Base-by-base conservation (phyloP, 1,140 invertebrate species). In the Medauroidea extradentata region DNA sequence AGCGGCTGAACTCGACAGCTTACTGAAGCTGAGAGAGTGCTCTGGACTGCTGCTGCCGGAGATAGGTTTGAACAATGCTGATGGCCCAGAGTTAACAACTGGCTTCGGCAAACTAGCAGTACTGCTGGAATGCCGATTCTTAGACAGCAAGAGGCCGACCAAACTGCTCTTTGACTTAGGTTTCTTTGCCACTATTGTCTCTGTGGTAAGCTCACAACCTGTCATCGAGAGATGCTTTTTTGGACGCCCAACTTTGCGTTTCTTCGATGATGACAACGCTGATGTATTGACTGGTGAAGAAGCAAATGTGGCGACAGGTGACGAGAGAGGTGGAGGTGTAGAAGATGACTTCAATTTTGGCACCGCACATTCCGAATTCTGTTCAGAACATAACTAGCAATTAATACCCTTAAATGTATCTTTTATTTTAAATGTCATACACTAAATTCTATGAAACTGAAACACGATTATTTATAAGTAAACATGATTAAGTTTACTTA, bases 111-210 rank as follows among this genome's bases (percentile, higher is more conserved):
- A 4, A 11, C 29, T 11, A n/a, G n/a, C 16, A 46, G 9, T 13
- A 9, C 18, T 16, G 39, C 42, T 53, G 9, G 52, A 2, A 41
- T 38, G 24, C 16, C 34, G 27, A 21, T 34, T 41, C 38, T 51
- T 60, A n/a, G 78, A 79, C 46, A 87, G 64, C 27, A 87, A 67
- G 63, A 85, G 85, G 1, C 83, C 82, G 3, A 86, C 84, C 0
- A 87, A 71, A 63, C 78, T 81, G 60, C 77, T 46, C 41, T 58
- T 58, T n/a, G 57, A 49, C 57, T 73, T 74, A 5, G 73, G 72
- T 71, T 90, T 90, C 68, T 90, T 91, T 1, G 89, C 86, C 11
- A 91, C 88, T 51, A 91, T 90, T 0, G 88, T 91, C 74, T 91
- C 89, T 46, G 81, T 84, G 65, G 56, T 68, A 24, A 82, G 81